A percentile compares a stretch with the other conserved stretches of the same genome.
Conservation (phyloP, 2,888 invertebrate genomes). For the Pterostichus niger region DNA sequence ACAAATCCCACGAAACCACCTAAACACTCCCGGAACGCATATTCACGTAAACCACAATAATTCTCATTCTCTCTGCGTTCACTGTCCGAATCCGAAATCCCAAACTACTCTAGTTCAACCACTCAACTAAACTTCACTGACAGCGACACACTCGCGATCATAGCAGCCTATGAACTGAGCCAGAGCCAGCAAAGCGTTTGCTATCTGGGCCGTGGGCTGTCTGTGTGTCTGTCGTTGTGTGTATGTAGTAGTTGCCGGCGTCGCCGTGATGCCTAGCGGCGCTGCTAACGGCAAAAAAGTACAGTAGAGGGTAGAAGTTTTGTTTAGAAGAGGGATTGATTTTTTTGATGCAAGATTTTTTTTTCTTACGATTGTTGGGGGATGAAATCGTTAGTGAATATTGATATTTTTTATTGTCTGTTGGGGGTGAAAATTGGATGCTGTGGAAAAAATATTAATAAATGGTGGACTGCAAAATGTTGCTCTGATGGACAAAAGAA, state of each 20-base stretch:
- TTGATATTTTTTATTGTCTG: neutral
- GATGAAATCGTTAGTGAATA: constrained; percentile 23
- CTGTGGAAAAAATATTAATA: constrained; percentile 4
- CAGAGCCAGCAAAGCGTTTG: constrained; percentile 11
- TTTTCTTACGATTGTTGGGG: constrained; percentile 23
- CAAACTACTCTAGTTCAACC: neutral
- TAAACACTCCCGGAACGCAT: too few species aligned
- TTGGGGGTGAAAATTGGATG: neutral
- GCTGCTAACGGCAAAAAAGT: neutral
- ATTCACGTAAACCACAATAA: neutral
- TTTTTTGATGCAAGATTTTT: constrained; percentile 40
- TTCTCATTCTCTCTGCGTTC: neutral
- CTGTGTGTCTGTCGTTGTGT: constrained; percentile 1
- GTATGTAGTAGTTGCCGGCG: constrained; percentile 22
- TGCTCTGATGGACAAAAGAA: too few species aligned
- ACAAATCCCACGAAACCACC: too few species aligned
- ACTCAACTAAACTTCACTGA: constrained; percentile 12
- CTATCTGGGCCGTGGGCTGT: constrained; percentile 33
- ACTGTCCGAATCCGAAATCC: neutral
- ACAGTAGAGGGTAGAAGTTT: constrained; percentile 36
- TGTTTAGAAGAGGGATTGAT: constrained; percentile 41
- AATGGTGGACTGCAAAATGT: neutral
- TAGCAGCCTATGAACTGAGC: constrained; percentile 25
- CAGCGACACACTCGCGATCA: constrained; percentile 1
- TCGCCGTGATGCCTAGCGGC: constrained; percentile 26